Evolutionary conservation across 2,113 vertebrate species (phyloP), one percentile per base, ranked within the genome.

Genomic region (Mixornis gularis): DNA sequence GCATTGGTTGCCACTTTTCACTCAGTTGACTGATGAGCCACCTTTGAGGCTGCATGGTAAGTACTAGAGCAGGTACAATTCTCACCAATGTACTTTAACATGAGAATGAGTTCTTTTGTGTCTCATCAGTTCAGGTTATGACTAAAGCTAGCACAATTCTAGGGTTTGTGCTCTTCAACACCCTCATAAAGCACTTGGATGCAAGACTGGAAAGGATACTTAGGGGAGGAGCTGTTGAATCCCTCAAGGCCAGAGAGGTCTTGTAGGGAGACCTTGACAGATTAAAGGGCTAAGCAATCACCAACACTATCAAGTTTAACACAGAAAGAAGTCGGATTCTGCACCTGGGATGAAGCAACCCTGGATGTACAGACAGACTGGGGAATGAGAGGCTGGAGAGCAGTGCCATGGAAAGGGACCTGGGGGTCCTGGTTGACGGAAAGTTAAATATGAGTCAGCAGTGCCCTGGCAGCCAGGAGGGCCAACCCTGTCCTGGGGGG

Each of bases 401-500:
- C 15, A n/a, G 15, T 1, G 12, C 12, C 16, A 6, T 2, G 7
- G 8, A 27, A 58, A 58, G 5, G 15, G 3, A 19, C 8, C 6
- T 55, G 25, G 9, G 8, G 9, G 5, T 43, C 6, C 26, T 72
- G 40, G 27, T 20, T 2, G 0, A 1, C 6, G 4, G 1, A 4
- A 64, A 4, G 4, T 4, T 20, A 16, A 3, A 38, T 1, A 17
- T 5, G 18, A 29, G 0, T 0, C 32, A 58, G 51, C 26, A 65
- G 22, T 58, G n/a, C 32, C 26, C 59, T 72, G 59, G 44, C 22
- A 80, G 18, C 5, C 68, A 58, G 38, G 26, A 65, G 44, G 3
- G 26, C 1, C 36, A 49, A 0, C 0, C 0, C 0, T 41, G 43
- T 38, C 9, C 36, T n/a, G 27, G 12, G 13, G 13, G 7, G 0